Base-by-base conservation (phyloP, 2,797 vertebrate species). In the Phylloscopus collybita region DNA sequence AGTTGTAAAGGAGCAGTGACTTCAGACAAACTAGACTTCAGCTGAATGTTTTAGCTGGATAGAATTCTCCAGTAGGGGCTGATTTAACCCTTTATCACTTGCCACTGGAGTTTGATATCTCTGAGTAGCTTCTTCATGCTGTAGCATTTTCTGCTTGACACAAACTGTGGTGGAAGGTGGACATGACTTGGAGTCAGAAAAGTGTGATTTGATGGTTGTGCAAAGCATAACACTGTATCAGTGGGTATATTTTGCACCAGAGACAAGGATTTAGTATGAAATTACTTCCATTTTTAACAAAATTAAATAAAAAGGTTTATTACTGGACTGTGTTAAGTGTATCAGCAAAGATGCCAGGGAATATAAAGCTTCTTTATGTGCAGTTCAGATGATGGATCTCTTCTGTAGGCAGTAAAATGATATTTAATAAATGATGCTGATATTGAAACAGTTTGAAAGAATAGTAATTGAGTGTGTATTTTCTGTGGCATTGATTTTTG, bases 401-500 rank as follows among this genome's bases (percentile, higher is more conserved):
- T 69, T 60, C 45, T 3, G 38, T 7, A 73, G 51, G 64, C 79
- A 84, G 15, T 72, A 59, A 79, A 74, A 56, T 69, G 9, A 3
- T 47, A 34, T 72, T 95, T 62, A 78, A 56, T 91, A 88, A 79
- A 51, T 27, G 47, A 56, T 79, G 50, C 42, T 20, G 54, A n/a
- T 94, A 69, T 1, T 69, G 62, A 74, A 86, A 23, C 22, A 8
- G 26, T 45, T 60, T 30, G 81, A 75, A 61, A 80, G 56, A 66
- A 19, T 3, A 45, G 45, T 80, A 91, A 64, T 93, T 67, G 92
- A 82, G 50, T 40, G 80, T 66, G 8, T 76, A 8, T 53, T 44
- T 94, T 95, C 21, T 36, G 67, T 92, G 90, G 85, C 92, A 93
- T 96, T 94, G 93, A 82, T 95, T 90, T 83, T 21, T 80, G 38